These are phyloP conservation scores for Illadopsis cleaveri DNA, from an alignment of 2,113 vertebrate species.

Conservation along the genomic window DNA sequence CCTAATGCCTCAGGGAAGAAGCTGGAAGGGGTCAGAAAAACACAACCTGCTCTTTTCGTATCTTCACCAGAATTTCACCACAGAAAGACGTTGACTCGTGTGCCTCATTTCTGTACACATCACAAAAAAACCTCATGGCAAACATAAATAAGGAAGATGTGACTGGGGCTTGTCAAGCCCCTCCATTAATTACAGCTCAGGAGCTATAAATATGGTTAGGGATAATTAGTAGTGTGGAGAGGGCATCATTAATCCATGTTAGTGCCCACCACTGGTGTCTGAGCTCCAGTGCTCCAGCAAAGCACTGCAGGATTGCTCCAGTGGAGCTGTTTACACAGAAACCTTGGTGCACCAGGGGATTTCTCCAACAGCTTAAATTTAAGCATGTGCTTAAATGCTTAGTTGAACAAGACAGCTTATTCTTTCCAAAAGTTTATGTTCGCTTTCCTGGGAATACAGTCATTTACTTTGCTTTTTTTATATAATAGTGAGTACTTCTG, in stretches of 20 bases:
- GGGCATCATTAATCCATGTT: background rate
- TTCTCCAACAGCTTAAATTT: background rate
- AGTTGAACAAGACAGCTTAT: conserved; percentile 1
- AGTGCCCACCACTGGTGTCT: background rate
- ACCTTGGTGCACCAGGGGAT: background rate
- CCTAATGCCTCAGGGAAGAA: background rate
- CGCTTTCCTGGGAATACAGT: background rate
- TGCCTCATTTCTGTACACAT: background rate
- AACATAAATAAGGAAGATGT: background rate
- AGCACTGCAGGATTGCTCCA: background rate
- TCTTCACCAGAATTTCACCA: background rate
- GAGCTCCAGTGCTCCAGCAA: background rate
- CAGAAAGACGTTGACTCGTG: background rate
- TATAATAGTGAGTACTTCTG: background rate
- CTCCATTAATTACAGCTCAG: background rate
- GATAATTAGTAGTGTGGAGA: background rate
- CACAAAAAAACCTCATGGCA: background rate
- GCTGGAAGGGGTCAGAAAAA: background rate
- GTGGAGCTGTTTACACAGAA: background rate
- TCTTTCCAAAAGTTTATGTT: conserved; percentile 1
- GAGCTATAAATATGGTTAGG: background rate
- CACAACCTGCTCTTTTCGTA: background rate
- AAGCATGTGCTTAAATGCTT: conserved; percentile 16
- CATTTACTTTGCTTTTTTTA: background rate
- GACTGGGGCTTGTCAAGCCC: background rate